phyloP scores from a whole-genome alignment of 2,797 vertebrate species.

The Eptatretus atami region DNA sequence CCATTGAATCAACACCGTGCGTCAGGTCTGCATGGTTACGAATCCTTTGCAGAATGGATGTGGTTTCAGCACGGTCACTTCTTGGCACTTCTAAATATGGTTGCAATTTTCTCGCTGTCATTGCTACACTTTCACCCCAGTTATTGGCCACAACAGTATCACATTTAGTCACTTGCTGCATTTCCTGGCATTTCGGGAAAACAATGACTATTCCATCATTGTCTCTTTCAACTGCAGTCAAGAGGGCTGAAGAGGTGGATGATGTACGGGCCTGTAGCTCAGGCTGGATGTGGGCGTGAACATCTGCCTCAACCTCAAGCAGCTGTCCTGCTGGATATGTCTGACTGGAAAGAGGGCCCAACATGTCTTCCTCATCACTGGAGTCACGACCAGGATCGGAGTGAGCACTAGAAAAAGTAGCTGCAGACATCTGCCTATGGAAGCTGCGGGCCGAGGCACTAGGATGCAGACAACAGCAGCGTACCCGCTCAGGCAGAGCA shows the following conservation, averaged over 20 bases:
- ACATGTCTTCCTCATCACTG: conserved; percentile 55
- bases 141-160: neutral
- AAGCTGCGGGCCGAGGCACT: conserved; percentile 24
- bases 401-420: conserved; percentile 67
- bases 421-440: conserved; percentile 57
- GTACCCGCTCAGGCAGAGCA: conserved; percentile 24
- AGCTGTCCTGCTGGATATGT: conserved; percentile 9
- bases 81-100: neutral
- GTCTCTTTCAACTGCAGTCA: conserved; percentile 10
- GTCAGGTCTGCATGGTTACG: conserved; percentile 10
- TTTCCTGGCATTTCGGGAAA: neutral
- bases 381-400: conserved; percentile 85
- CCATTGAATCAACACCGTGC: conserved; percentile 32
- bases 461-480: conserved; percentile 61
- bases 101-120: too few species aligned
- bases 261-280: conserved; percentile 23
- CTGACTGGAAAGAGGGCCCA: conserved; percentile 18
- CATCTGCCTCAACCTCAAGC: conserved; percentile 79
- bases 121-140: neutral
- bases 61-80: neutral
- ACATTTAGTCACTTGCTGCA: neutral
- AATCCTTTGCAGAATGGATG: neutral
- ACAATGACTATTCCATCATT: conserved; percentile 12
- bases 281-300: conserved; percentile 47
- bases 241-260: neutral